These are phyloP conservation scores for Vanessa tameamea DNA, from an alignment of 1,140 invertebrate species.

Conservation along the genomic window DNA sequence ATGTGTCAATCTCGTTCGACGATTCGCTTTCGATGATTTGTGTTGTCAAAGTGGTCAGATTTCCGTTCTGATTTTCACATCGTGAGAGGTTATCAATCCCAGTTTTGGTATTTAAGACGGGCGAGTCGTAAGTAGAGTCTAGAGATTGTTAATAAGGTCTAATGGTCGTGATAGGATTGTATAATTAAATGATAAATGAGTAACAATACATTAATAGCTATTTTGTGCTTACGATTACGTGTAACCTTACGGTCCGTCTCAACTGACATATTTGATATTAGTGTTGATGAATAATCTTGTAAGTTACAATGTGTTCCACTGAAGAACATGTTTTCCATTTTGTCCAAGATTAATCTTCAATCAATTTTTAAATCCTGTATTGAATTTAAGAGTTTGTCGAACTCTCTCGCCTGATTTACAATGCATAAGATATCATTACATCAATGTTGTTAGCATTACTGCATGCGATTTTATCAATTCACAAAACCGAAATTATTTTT, in stretches of 20 bases:
- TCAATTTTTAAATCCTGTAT: neutral
- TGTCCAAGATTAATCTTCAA: neutral
- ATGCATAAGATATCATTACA: neutral
- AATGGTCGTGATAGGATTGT: constrained; percentile 25
- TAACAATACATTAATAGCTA: constrained; percentile 8
- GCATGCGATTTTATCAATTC: no score
- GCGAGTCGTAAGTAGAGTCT: constrained; percentile 24
- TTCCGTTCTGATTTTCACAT: constrained; percentile 5
- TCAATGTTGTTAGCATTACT: no score
- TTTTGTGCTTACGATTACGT: constrained; percentile 23
- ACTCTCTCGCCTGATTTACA: constrained; percentile 21
- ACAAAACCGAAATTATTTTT: no score
- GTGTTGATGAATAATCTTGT: neutral
- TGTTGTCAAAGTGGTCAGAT: constrained; percentile 50
- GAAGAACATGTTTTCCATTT: neutral
- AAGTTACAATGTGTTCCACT: neutral
- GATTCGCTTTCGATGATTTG: constrained; percentile 28
- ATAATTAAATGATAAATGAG: constrained; percentile 29
- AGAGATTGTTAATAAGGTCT: constrained; percentile 13
- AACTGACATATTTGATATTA: constrained; percentile 12
- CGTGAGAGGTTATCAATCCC: constrained; percentile 42
- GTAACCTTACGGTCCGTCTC: constrained; percentile 34
- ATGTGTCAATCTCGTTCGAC: constrained; percentile 25
- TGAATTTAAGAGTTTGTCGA: constrained; percentile 26
- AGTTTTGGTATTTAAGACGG: constrained; percentile 50